Evolutionary conservation across 1,140 invertebrate species (phyloP).

Genomic region (Tribolium castaneum): DNA sequence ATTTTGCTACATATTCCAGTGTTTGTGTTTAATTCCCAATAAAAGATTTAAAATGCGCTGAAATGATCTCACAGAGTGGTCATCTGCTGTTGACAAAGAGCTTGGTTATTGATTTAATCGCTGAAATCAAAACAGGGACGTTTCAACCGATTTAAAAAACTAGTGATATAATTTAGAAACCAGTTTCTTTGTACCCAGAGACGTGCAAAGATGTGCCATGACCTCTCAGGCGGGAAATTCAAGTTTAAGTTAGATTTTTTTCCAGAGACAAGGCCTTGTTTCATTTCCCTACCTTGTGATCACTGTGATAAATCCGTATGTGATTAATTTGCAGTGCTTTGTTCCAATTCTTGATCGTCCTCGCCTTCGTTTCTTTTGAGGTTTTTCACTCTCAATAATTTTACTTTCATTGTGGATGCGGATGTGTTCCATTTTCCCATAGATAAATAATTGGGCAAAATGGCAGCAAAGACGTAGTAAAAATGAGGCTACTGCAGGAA

Average conservation of each 20-base stretch:
- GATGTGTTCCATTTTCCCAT: not conserved
- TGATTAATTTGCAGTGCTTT: not conserved
- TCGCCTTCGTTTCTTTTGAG: not conserved
- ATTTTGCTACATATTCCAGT: no score
- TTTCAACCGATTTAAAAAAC: not conserved
- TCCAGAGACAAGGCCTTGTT: not conserved
- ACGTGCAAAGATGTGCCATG: no score
- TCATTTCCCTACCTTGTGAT: not conserved
- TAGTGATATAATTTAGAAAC: not conserved
- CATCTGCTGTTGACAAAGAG: not conserved
- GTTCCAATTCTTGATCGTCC: not conserved
- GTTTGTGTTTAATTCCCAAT: not conserved
- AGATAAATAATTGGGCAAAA: no score
- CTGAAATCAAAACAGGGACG: not conserved
- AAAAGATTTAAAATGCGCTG: not conserved
- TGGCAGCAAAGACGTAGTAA: not conserved
- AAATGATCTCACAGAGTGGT: not conserved
- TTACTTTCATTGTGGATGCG: not conserved
- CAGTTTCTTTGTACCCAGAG: no score
- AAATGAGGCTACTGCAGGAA: not conserved
- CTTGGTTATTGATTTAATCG: not conserved
- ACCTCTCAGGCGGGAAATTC: not conserved
- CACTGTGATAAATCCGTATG: not conserved
- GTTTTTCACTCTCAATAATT: not conserved
- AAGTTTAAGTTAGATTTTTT: no score